Base-by-base conservation (phyloP, 2,113 vertebrate species). In the Emydura subglobosa region DNA sequence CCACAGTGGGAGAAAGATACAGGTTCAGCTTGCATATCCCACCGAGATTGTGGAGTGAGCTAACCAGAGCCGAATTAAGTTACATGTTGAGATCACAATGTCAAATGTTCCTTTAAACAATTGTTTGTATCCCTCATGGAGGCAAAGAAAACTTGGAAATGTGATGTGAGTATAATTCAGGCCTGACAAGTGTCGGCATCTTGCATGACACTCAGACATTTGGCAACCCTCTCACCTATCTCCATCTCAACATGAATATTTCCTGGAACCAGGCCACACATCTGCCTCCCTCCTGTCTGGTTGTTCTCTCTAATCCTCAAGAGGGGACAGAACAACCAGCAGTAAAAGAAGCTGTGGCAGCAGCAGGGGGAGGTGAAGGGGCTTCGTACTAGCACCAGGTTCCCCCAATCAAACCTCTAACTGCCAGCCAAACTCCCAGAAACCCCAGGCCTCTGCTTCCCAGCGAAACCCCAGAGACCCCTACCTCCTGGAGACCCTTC, bases 91-190 rank as follows among this genome's bases (percentile, higher is more conserved):
- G 25, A 27, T 47, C 11, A 78, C 22, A 47, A 78, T 44, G 42
- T 47, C 24, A 78, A 53, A 29, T 78, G 22, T 78, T 44, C 25
- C 74, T 78, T 78, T 44, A 6, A 76, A 59, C 13, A 76, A 76
- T 44, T 25, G 39, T 44, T 47, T 78, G 42, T 29, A 16, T 27
- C 24, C 9, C 39, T 27, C 42, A 22, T 21, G 12, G 39, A 78
- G 42, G 24, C 25, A 24, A 91, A 91, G 27, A 34, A 86, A 94
- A 59, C 47, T 50, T 83, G 49, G 84, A 80, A 94, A 72, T 29
- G 86, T 0, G 0, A 59, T 5, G 85, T 76, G 22, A 76, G 11
- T 78, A 12, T 65, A 85, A 90, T 49, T 57, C 39, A 24, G 13
- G 39, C 9, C 13, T 42, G 39, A 29, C 25, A 76, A 76, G 72